Conservation (phyloP, 2,888 invertebrate species). For the Mesodorylaimus sp. region DNA sequence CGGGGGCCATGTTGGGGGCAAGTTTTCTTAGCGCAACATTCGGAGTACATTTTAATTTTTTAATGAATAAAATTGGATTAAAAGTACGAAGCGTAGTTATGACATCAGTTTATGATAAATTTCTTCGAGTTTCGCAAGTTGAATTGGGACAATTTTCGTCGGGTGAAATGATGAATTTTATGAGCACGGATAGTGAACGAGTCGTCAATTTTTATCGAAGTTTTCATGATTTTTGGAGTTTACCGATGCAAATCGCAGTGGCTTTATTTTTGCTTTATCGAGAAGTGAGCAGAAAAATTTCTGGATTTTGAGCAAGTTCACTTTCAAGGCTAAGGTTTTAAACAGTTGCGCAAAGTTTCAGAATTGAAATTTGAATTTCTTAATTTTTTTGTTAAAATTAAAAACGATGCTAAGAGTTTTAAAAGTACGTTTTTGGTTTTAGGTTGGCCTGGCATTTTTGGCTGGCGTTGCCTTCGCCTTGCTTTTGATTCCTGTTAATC, state of each 20-base stretch:
- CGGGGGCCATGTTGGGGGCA: constrained; percentile 45
- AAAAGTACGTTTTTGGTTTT: constrained; percentile 24
- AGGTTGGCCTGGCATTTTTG: constrained; percentile 74
- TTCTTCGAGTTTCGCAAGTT: not conserved
- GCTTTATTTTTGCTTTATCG: constrained; percentile 60
- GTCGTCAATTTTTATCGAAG: constrained; percentile 86
- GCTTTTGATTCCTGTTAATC: constrained; percentile 76
- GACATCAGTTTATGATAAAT: not conserved
- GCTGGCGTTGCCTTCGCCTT: constrained; percentile 71
- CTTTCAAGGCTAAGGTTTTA: no score
- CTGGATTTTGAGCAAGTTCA: not conserved
- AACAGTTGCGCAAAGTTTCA: no score
- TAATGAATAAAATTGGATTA: constrained; percentile 44
- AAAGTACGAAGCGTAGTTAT: constrained; percentile 5
- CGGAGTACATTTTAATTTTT: constrained; percentile 71
- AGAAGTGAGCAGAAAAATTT: constrained; percentile 15
- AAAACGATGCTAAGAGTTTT: not conserved
- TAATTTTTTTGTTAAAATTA: constrained; percentile 2
- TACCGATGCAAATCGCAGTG: constrained; percentile 68
- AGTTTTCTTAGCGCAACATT: constrained; percentile 56
- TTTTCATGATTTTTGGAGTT: constrained; percentile 90
- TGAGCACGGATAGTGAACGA: constrained; percentile 87
- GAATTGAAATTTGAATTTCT: not conserved
- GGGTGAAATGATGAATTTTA: constrained; percentile 82
- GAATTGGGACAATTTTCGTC: constrained; percentile 29